Base-by-base conservation (phyloP, 2,888 invertebrate genomes). In the Diarsia rubi region DNA sequence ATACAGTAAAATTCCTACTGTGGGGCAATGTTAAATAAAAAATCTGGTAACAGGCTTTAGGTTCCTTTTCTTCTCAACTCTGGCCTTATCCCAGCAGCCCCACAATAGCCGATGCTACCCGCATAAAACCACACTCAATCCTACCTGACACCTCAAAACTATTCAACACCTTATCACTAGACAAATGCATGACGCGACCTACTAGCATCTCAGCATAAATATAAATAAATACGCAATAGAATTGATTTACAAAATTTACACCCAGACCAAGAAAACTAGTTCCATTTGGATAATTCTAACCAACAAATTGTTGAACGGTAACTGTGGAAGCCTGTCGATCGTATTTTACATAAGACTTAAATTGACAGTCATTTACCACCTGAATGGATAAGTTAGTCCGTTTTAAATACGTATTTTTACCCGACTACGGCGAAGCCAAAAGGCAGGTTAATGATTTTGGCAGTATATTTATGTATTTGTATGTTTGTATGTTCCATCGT, bases 241-340 rank as follows among this genome's bases (percentile, higher is more conserved):
- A 74, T 80, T 64, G 52, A 84, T 84, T 70, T 72, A 69, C 62
- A 84, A 82, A 60, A 84, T 69, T 84, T 62, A 76, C 75, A 65
- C 60, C 31, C 16, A 47, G 16, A 65, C 37, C 52, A 59, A 67
- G 60, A 59, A 71, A 70, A 69, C 69, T 54, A 19, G 75, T 24
- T 78, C 62, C 19, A 82, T 75, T 80, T 72, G 60, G 71, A 37
- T 82, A 83, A 82, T 79, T 79, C 44, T 62, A 45, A 57, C 59
- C 45, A 78, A 79, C 86, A 80, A 84, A 79, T 85, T 79, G 75
- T 72, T 74, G 72, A 69, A 65, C 66, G 66, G 72, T 79, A 64
- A 37, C 75, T 37, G 31, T 19, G 59, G 31, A n/a, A 16, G 70
- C 49, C 45, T 72, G 83, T 80, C 49, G 27, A 0, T 67, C 31